Conservation (phyloP, 2,113 vertebrate species). For the Brienomyrus longianalis region DNA sequence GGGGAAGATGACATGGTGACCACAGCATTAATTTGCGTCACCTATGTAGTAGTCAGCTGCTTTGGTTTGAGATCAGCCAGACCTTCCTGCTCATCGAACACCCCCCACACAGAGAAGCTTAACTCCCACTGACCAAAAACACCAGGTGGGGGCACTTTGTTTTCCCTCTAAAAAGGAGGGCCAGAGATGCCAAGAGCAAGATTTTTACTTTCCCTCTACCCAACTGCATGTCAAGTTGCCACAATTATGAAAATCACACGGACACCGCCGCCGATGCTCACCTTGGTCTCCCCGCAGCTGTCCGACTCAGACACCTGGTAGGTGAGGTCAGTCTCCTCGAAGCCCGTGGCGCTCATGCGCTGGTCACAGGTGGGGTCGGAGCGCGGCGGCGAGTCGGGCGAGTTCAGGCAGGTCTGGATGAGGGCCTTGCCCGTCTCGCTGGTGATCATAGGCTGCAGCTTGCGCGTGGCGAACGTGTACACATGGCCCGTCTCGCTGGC, state of each 20-base stretch:
- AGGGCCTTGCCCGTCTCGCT: slow-evolving; percentile 96
- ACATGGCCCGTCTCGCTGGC: slow-evolving; percentile 97
- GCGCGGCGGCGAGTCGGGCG: slow-evolving; percentile 91
- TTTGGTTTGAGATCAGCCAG: neutral
- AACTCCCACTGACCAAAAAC: neutral
- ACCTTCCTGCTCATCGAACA: neutral
- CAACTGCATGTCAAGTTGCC: neutral
- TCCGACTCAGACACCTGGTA: slow-evolving; percentile 98
- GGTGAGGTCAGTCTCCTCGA: slow-evolving; percentile 96
- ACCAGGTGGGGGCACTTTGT: neutral
- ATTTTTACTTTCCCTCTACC: neutral
- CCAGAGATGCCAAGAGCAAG: neutral
- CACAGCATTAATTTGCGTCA: neutral
- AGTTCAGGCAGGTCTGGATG: slow-evolving; percentile 98
- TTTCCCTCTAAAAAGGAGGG: too few relatives aligned
- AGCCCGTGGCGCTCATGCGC: slow-evolving; percentile 97
- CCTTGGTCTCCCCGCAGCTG: slow-evolving; percentile 97
- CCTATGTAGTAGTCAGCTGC: neutral
- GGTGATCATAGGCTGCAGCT: slow-evolving; percentile 99
- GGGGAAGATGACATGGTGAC: neutral
- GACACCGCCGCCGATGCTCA: slow-evolving; percentile 38
- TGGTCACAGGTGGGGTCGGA: slow-evolving; percentile 94
- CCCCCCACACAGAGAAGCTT: neutral
- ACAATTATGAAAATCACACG: neutral
- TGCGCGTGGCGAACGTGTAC: slow-evolving; percentile 94